A percentile compares a stretch with the other conserved stretches of the same genome.
Evolutionary conservation across 2,888 invertebrate genomes (phyloP).

Genomic region (Drosophila histrio): DNA sequence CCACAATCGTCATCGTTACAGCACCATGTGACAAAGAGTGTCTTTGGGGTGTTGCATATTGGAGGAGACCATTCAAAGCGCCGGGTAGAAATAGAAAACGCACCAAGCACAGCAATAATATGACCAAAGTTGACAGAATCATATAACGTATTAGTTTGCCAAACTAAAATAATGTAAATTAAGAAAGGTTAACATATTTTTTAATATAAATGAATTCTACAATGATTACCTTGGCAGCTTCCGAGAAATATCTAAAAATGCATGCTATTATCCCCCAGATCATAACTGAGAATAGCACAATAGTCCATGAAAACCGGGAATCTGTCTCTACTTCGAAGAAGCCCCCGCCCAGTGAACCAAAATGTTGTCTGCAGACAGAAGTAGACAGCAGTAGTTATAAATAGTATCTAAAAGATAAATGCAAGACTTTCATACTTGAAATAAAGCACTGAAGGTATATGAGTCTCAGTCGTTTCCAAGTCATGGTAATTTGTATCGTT

Average conservation of each 20-base stretch:
- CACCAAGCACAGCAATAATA: constrained; percentile 62
- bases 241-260: constrained; percentile 66
- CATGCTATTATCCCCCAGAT: constrained; percentile 66
- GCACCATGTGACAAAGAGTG: constrained; percentile 8
- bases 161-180: constrained; percentile 60
- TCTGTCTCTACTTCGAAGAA: rapidly evolving
- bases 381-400: too few species aligned
- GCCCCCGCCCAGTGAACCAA: background rate
- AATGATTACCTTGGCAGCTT: constrained; percentile 60
- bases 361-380: constrained; percentile 22
- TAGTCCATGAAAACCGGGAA: constrained; percentile 69
- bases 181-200: background rate
- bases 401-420: too few species aligned
- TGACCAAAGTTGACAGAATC: constrained; percentile 47
- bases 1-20: constrained; percentile 48
- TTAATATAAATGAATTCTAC: background rate
- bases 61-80: constrained; percentile 45
- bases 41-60: constrained; percentile 35
- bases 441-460: constrained; percentile 72
- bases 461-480: background rate
- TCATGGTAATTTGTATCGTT: background rate
- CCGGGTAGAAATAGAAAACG: constrained; percentile 76
- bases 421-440: constrained; percentile 73
- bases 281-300: constrained; percentile 53
- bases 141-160: constrained; percentile 70